Evolutionary conservation across 92 coral and sea anemone species (phyloP).

Genomic region (Paragorgia papillata): DNA sequence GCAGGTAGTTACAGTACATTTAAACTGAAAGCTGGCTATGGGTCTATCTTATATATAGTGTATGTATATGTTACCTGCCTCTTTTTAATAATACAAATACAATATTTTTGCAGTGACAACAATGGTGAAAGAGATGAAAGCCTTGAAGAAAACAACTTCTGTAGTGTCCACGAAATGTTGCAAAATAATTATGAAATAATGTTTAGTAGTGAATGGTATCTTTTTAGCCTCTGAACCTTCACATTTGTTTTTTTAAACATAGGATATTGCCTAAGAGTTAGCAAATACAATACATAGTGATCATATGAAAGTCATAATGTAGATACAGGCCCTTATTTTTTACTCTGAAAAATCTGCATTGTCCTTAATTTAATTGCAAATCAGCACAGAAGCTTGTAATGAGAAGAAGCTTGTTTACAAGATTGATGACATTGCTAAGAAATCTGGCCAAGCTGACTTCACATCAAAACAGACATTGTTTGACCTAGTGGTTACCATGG

Average conservation of each 20-base stretch:
- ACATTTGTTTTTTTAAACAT: no score
- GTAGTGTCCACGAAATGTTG: background rate
- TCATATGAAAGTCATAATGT: no score
- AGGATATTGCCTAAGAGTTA: no score
- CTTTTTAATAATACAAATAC: no score
- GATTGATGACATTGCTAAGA: conserved; percentile 3
- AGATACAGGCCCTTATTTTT: no score
- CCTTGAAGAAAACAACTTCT: background rate
- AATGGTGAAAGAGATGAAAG: background rate
- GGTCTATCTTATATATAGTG: no score
- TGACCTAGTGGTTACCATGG: conserved; percentile 28
- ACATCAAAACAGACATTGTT: background rate
- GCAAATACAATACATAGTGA: no score
- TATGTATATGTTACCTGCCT: no score
- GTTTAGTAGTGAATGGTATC: conserved; percentile 22
- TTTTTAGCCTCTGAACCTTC: no score
- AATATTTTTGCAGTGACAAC: conserved; percentile 8
- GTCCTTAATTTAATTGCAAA: background rate
- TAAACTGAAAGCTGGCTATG: no score
- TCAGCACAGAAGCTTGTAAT: conserved; percentile 21
- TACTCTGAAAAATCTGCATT: conserved; percentile 9
- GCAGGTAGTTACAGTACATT: no score
- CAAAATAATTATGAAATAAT: conserved; percentile 5
- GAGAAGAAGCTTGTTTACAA: conserved; percentile 21
- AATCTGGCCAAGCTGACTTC: background rate